Conservation (phyloP, 2,888 invertebrate genomes). For the Priocnemis perturbator region DNA sequence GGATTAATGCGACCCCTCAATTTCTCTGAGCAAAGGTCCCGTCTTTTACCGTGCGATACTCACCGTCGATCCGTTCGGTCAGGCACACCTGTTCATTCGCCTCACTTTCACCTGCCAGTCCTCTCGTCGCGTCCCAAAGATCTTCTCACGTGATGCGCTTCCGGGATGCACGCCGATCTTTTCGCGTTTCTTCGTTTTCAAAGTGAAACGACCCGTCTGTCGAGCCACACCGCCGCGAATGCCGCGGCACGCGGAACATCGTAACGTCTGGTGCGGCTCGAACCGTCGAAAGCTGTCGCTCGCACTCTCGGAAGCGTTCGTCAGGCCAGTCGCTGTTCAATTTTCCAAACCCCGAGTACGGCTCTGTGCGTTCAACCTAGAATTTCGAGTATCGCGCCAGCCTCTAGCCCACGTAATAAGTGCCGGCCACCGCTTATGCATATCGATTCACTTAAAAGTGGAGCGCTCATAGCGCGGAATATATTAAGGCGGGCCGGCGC, state of each 20-base stretch:
- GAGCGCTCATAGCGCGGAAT: conserved; percentile 18
- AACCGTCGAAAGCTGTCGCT: too few species aligned
- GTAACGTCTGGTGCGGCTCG: too few species aligned
- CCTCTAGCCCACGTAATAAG: conserved; percentile 28
- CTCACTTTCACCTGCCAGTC: conserved; percentile 28
- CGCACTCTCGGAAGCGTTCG: too few species aligned
- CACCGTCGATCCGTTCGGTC: conserved; percentile 11
- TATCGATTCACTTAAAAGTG: conserved; percentile 44
- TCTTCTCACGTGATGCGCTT: conserved; percentile 22
- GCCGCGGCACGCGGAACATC: too few species aligned
- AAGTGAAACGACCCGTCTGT: background rate
- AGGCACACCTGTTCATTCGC: conserved; percentile 16
- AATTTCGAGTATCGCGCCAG: conserved; percentile 39
- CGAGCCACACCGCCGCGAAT: background rate
- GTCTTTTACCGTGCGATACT: background rate
- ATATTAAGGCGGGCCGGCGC: background rate
- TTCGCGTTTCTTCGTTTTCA: conserved; percentile 1
- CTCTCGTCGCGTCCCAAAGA: conserved; percentile 12
- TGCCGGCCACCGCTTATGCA: conserved; percentile 28
- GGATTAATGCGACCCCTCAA: conserved; percentile 16
- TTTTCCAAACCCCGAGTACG: too few species aligned
- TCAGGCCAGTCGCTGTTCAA: too few species aligned
- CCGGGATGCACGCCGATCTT: conserved; percentile 6
- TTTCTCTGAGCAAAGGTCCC: conserved; percentile 22
- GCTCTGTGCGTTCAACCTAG: conserved; percentile 32